phyloP scores from a whole-genome alignment of 2,113 vertebrate species.

The Spilogale gracilis region DNA sequence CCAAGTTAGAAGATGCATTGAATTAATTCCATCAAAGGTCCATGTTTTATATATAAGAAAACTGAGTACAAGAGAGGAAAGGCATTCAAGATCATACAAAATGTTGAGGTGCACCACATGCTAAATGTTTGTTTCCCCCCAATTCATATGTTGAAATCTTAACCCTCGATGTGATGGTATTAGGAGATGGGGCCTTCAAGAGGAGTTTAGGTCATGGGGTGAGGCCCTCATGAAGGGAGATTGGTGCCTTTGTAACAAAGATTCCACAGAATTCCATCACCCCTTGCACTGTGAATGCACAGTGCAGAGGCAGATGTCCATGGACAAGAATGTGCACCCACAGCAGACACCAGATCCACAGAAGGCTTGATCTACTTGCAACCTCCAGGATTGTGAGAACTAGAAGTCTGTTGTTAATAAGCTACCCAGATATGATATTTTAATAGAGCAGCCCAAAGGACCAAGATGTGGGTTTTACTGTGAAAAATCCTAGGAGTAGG shows the following conservation, averaged over 20 bases:
- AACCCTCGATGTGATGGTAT: neutral
- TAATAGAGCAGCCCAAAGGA: neutral
- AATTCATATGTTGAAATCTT: neutral
- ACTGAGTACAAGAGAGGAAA: too few species aligned
- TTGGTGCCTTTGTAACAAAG: neutral
- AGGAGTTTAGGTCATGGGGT: neutral
- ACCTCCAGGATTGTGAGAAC: neutral
- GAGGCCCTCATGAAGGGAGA: neutral
- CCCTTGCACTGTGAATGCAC: too few species aligned
- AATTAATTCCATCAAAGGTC: neutral
- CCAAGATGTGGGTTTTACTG: rapidly evolving
- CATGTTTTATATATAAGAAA: neutral
- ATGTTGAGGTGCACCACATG: rapidly evolving
- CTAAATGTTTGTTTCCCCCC: too few species aligned
- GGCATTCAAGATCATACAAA: neutral
- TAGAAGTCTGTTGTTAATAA: neutral
- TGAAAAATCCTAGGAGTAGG: neutral
- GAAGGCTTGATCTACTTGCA: neutral
- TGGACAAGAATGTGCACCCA: rapidly evolving
- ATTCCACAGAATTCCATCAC: too few species aligned
- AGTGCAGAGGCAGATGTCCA: neutral
- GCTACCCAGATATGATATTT: too few species aligned
- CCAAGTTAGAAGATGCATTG: too few species aligned
- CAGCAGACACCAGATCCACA: too few species aligned
- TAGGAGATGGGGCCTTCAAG: neutral